Evolutionary conservation across 2,888 invertebrate species (phyloP).

Genomic region (Trichacis sp.): DNA sequence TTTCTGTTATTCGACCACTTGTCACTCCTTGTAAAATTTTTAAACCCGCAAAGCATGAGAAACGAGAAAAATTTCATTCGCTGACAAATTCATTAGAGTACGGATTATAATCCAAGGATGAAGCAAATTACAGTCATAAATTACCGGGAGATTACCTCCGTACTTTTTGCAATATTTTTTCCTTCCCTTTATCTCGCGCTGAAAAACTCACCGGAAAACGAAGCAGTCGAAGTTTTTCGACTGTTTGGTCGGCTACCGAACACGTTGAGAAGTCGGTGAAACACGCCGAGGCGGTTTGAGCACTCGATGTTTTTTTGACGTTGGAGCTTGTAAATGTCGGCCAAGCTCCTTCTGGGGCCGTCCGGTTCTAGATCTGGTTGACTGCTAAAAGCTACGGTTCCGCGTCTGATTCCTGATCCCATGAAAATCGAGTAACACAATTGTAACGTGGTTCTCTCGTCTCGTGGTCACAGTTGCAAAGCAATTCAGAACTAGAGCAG

Average conservation of each 20-base stretch:
- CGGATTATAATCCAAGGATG: neutral
- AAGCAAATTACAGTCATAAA: no score
- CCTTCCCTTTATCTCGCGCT: neutral
- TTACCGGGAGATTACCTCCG: no score
- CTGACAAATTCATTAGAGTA: neutral
- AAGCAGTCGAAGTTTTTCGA: conserved; percentile 77
- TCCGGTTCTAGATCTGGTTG: conserved; percentile 63
- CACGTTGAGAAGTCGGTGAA: conserved; percentile 69
- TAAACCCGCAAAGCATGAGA: no score
- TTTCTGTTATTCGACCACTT: no score
- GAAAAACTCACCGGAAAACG: conserved; percentile 69
- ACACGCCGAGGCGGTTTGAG: conserved; percentile 63
- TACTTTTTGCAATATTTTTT: no score
- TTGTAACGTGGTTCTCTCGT: conserved; percentile 22
- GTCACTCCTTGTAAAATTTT: no score
- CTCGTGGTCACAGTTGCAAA: conserved; percentile 27
- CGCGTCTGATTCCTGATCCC: conserved; percentile 64
- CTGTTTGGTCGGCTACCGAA: conserved; percentile 77
- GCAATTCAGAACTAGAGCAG: conserved; percentile 9
- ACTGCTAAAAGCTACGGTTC: conserved; percentile 68
- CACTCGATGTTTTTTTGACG: conserved; percentile 62
- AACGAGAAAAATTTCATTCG: neutral
- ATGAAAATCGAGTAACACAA: conserved; percentile 38
- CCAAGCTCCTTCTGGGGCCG: conserved; percentile 60
- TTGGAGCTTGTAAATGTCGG: conserved; percentile 63